Conservation (phyloP, 2,888 invertebrate species). For the Antheraea assamensis region DNA sequence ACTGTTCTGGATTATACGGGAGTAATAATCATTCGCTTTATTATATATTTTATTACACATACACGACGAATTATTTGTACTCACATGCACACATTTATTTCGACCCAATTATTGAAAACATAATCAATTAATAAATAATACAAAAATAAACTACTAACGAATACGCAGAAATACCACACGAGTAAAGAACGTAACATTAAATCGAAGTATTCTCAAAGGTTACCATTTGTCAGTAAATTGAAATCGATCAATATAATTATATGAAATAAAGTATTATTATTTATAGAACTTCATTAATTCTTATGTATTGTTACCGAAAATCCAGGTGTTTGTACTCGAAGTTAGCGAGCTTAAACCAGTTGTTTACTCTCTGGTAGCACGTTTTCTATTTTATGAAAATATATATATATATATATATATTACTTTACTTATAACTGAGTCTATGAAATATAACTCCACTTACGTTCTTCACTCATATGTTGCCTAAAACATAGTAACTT, state of each 20-base stretch:
- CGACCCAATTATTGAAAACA: neutral
- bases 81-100: neutral
- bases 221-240: neutral
- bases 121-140: neutral
- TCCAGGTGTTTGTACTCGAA: neutral
- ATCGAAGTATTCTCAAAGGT: neutral
- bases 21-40: neutral
- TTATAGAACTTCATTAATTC: neutral
- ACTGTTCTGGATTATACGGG: neutral
- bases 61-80: neutral
- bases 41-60: neutral
- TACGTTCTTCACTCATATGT: neutral
- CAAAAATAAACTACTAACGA: neutral
- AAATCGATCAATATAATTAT: neutral
- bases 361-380: neutral
- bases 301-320: neutral
- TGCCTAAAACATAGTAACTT: neutral
- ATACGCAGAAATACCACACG: neutral
- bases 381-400: neutral
- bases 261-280: neutral
- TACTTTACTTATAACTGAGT: neutral
- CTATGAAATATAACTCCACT: neutral
- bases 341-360: neutral
- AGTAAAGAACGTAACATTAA: neutral
- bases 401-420: neutral